These are phyloP conservation scores for Ochropleura leucogaster DNA, from an alignment of 2,888 invertebrate species.

Conservation along the genomic window DNA sequence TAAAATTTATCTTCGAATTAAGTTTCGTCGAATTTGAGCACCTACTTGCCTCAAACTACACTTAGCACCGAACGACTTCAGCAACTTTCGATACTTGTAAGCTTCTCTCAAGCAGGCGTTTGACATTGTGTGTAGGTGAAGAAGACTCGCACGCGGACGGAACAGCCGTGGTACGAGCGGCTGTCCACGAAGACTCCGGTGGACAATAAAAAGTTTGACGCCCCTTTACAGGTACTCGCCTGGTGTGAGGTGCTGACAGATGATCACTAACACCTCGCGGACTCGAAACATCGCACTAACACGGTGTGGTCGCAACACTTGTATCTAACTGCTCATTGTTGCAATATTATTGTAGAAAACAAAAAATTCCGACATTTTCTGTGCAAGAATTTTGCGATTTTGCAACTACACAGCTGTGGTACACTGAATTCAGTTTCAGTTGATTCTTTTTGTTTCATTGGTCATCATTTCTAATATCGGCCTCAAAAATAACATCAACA, in stretches of 20 bases:
- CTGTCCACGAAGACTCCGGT: slow-evolving; percentile 78
- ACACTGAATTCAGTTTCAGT: slow-evolving; percentile 30
- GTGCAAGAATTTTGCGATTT: slow-evolving; percentile 22
- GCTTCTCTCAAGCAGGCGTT: slow-evolving; percentile 29
- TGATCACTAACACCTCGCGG: slow-evolving; percentile 47
- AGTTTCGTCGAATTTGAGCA: background rate
- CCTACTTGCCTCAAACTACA: background rate
- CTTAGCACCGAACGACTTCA: background rate
- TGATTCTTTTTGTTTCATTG: slow-evolving; percentile 19
- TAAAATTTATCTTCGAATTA: background rate
- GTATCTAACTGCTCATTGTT: slow-evolving; percentile 15
- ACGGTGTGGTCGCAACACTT: slow-evolving; percentile 43
- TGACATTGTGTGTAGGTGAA: slow-evolving; percentile 76
- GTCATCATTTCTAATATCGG: slow-evolving; percentile 2
- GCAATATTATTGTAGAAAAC: slow-evolving; percentile 17
- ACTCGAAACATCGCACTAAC: slow-evolving; percentile 67
- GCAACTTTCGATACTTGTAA: background rate
- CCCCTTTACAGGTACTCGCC: slow-evolving; percentile 79
- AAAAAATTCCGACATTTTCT: slow-evolving; percentile 43
- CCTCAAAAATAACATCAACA: background rate
- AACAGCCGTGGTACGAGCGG: slow-evolving; percentile 87
- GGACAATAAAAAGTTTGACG: slow-evolving; percentile 78
- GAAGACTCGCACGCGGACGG: slow-evolving; percentile 75
- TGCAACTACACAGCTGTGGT: slow-evolving; percentile 19
- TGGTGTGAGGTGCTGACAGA: slow-evolving; percentile 28